Evolutionary conservation across 2,113 vertebrate species (phyloP), one percentile per base, ranked within the genome.

Genomic region (Uria aalge): DNA sequence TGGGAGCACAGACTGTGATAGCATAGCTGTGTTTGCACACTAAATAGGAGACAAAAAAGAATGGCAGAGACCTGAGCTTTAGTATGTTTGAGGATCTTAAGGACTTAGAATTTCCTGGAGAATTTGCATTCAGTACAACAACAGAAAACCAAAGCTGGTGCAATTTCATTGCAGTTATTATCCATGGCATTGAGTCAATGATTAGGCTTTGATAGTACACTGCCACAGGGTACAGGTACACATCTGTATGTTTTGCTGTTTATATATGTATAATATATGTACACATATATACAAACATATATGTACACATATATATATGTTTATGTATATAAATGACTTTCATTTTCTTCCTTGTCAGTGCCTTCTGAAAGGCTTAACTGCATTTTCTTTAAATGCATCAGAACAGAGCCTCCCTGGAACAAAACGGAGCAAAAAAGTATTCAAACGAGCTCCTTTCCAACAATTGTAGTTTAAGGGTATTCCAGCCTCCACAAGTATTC

Each of bases 261-360:
- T 52, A 41, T 17, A 19, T 9, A 53, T 60, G 20, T 27, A 26
- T 19, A 64, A 50, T 26, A 38, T 45, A 7, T 20, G 20, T 40
- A 60, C 11, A n/a, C 8, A 27, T 22, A 45, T 16, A 34, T 9
- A 27, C 9, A 67, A 19, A 38, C 3, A 9, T 13, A 12, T 29
- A 34, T n/a, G 22, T 38, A 34, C 26, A n/a, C 1, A 2, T 55
- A 47, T 0, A 0, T 17, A 27, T 11, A 27, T 4, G 1, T 38
- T 36, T 43, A 29, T 8, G 11, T 19, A 45, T 47, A 43, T 15
- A 57, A 6, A 30, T 52, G 4, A 7, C 18, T 56, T 16, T 30
- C 21, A 27, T 8, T 53, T 72, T 38, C 36, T 78, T 40, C 2
- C 19, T 90, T 47, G 5, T 22, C 22, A 64, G 3, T 50, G 26